Conservation (phyloP, 2,888 invertebrate species). For the Drosophila atripex region DNA sequence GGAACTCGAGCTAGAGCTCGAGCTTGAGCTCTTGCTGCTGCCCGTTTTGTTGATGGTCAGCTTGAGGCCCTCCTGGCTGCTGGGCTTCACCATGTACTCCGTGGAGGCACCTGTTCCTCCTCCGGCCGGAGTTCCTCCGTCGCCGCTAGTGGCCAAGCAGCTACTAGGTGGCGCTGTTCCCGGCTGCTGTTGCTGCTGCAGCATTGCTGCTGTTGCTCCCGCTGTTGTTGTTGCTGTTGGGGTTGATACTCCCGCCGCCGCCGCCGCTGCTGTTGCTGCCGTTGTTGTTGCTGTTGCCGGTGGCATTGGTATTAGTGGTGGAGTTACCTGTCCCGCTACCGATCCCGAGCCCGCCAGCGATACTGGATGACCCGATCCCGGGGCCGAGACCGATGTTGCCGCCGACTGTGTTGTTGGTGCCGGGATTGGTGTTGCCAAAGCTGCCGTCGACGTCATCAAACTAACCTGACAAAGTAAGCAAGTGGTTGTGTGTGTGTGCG, state of each 20-base stretch:
- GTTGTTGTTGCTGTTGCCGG: slow-evolving; percentile 18
- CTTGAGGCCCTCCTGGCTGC: slow-evolving; percentile 94
- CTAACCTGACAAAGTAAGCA: slow-evolving; percentile 83
- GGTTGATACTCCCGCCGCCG: slow-evolving; percentile 33
- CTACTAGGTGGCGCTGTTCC: slow-evolving; percentile 43
- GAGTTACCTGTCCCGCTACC: slow-evolving; percentile 26
- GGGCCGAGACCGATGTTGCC: slow-evolving; percentile 37
- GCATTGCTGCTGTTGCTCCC: slow-evolving; percentile 41
- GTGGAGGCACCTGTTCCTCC: slow-evolving; percentile 84
- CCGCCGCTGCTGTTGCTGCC: slow-evolving; percentile 38
- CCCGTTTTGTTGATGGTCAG: slow-evolving; percentile 95
- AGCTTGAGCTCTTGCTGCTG: slow-evolving; percentile 84
- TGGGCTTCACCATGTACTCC: slow-evolving; percentile 95
- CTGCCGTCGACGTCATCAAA: slow-evolving; percentile 82
- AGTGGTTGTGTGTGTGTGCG: slow-evolving; percentile 54
- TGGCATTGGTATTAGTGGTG: slow-evolving; percentile 43
- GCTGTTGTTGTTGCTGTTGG: slow-evolving; percentile 35
- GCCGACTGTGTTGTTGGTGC: slow-evolving; percentile 43
- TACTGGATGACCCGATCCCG: slow-evolving; percentile 38
- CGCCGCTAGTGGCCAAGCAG: slow-evolving; percentile 41
- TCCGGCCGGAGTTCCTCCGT: slow-evolving; percentile 40
- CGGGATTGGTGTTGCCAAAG: slow-evolving; percentile 68
- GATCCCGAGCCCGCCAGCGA: slow-evolving; percentile 24
- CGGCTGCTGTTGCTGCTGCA: slow-evolving; percentile 47
- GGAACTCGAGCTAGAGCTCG: slow-evolving; percentile 43